phyloP scores from a whole-genome alignment of 23 tunicate species.

The Phallusia fumigata region DNA sequence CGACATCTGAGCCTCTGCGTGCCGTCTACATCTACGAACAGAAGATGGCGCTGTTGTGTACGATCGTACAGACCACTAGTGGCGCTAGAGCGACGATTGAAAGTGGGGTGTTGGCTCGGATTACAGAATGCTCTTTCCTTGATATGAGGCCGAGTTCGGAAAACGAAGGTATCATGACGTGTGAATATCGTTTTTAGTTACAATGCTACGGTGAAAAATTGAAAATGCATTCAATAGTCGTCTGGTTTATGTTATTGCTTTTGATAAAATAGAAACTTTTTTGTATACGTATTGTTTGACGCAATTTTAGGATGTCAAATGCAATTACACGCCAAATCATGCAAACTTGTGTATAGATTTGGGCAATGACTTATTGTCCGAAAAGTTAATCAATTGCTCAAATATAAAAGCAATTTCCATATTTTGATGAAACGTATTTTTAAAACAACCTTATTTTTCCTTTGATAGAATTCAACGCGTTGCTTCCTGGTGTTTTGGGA shows the following conservation, averaged over 20 bases:
- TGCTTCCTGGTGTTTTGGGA: slow-evolving; percentile 26
- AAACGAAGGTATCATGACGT: slow-evolving; percentile 7
- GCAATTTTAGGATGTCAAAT: too few species aligned
- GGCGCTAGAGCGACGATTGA: slow-evolving; percentile 87
- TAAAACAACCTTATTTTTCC: background rate
- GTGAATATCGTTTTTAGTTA: too few species aligned
- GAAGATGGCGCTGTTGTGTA: slow-evolving; percentile 86
- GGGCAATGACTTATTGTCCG: too few species aligned
- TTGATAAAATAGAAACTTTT: too few species aligned
- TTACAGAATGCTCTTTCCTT: slow-evolving; percentile 65
- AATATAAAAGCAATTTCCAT: background rate
- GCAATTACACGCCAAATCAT: too few species aligned
- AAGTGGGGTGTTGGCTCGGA: slow-evolving; percentile 60
- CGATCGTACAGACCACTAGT: slow-evolving; percentile 65
- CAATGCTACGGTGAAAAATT: too few species aligned
- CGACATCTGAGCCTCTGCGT: slow-evolving; percentile 45
- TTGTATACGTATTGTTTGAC: too few species aligned
- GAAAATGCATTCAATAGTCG: too few species aligned
- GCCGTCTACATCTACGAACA: slow-evolving; percentile 86
- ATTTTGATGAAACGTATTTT: background rate
- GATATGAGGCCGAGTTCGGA: slow-evolving; percentile 55
- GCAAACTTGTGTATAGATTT: too few species aligned
- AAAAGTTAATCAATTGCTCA: too few species aligned
- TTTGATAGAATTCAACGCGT: slow-evolving; percentile 12
- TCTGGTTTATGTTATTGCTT: too few species aligned